Percentiles rank a stretch among this genome's conserved stretches.
Conservation (phyloP, 1,140 invertebrate genomes). For the Linepithema humile region DNA sequence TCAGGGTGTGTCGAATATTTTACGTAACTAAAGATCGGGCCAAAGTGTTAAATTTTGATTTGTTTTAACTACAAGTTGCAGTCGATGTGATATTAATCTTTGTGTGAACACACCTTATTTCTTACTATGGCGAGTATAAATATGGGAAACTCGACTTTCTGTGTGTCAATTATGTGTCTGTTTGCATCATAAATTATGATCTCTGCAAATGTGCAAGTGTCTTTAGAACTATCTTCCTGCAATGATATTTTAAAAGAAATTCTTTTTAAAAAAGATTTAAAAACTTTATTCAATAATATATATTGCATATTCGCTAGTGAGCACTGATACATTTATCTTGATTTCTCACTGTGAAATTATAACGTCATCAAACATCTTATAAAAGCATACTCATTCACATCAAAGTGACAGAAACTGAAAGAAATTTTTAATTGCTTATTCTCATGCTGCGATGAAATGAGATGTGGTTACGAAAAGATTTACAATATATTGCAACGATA, state of each 20-base stretch:
- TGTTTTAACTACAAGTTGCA: constrained; percentile 46
- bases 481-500: neutral
- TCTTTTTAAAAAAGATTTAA: neutral
- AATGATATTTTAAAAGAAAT: neutral
- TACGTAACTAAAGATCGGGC: constrained; percentile 48
- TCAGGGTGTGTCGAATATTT: constrained; percentile 58
- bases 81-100: constrained; percentile 58
- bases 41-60: constrained; percentile 60
- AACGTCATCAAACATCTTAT: neutral
- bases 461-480: constrained; percentile 21
- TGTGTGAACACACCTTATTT: constrained; percentile 51
- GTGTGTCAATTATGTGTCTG: neutral
- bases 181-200: neutral
- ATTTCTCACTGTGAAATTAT: neutral
- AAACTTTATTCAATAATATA: neutral
- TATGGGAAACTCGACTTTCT: constrained; percentile 15
- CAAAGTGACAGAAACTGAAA: neutral
- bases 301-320: neutral
- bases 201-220: neutral
- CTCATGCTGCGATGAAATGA: neutral
- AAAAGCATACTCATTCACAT: neutral
- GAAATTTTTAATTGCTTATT: constrained; percentile 1
- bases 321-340: neutral
- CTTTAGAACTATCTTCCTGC: neutral
- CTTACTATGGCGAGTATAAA: constrained; percentile 40